Percentiles rank a stretch among this genome's conserved stretches.
These are phyloP conservation scores for Rhopalosiphum maidis DNA, from an alignment of 1,140 invertebrate genomes.

Conservation along the genomic window DNA sequence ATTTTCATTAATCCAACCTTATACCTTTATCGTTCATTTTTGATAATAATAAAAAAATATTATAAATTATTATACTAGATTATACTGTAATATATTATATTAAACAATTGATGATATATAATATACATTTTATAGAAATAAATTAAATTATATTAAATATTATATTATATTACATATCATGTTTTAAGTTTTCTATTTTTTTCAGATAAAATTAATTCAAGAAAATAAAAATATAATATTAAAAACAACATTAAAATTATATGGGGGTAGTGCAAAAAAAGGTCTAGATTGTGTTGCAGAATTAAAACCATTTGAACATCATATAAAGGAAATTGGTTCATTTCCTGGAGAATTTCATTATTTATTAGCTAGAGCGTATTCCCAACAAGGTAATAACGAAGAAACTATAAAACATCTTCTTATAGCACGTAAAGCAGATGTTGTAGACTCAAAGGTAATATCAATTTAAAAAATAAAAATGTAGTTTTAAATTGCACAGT, in stretches of 20 bases:
- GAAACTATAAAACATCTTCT: accelerated
- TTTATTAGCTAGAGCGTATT: neutral
- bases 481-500: no score
- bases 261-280: neutral
- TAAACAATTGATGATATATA: no score
- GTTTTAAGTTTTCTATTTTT: neutral
- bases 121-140: neutral
- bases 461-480: neutral
- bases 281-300: neutral
- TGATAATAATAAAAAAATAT: no score
- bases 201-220: neutral
- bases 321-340: neutral
- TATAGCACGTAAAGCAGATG: accelerated
- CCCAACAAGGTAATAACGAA: accelerated
- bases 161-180: neutral
- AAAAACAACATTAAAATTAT: neutral
- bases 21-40: no score
- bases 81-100: no score
- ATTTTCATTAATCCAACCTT: no score
- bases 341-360: neutral
- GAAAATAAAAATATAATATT: neutral
- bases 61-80: no score
- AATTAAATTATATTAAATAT: neutral
- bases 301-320: neutral
- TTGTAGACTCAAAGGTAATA: neutral